Conservation (phyloP, 2,888 invertebrate species). For the Diachrysia chrysitis region DNA sequence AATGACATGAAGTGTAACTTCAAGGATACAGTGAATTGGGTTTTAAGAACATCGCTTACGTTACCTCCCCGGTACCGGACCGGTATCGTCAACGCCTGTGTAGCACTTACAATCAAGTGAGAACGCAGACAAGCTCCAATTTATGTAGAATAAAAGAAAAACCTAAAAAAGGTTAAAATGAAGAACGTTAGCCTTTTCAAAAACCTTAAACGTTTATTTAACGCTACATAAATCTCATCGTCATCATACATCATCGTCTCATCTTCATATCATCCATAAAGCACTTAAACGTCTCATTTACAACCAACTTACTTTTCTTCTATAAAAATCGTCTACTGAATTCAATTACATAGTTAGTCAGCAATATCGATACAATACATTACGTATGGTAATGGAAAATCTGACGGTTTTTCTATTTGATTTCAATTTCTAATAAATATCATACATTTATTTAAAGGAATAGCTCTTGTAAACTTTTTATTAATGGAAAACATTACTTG, state of each 20-base stretch:
- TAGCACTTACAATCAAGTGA: not conserved
- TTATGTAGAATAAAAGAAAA: not conserved
- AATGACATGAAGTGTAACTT: not conserved
- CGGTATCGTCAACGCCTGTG: no score
- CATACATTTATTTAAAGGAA: not conserved
- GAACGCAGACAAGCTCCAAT: not conserved
- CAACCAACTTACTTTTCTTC: not conserved
- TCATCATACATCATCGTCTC: not conserved
- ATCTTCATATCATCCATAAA: conserved; percentile 1
- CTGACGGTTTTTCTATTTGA: not conserved
- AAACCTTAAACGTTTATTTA: not conserved
- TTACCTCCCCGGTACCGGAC: not conserved
- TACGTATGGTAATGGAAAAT: conserved; percentile 4
- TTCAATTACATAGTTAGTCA: conserved; percentile 2
- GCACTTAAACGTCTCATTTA: not conserved
- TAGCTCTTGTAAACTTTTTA: not conserved
- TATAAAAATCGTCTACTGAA: not conserved
- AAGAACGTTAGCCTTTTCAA: not conserved
- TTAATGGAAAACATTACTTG: not conserved
- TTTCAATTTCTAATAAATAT: not conserved
- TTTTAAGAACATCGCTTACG: not conserved
- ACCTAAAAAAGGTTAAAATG: no score
- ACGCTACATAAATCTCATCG: conserved; percentile 4
- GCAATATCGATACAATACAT: conserved; percentile 1
- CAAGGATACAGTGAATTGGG: not conserved